Base-by-base conservation (phyloP, 2,797 vertebrate species). In the Holocentrus rufus region DNA sequence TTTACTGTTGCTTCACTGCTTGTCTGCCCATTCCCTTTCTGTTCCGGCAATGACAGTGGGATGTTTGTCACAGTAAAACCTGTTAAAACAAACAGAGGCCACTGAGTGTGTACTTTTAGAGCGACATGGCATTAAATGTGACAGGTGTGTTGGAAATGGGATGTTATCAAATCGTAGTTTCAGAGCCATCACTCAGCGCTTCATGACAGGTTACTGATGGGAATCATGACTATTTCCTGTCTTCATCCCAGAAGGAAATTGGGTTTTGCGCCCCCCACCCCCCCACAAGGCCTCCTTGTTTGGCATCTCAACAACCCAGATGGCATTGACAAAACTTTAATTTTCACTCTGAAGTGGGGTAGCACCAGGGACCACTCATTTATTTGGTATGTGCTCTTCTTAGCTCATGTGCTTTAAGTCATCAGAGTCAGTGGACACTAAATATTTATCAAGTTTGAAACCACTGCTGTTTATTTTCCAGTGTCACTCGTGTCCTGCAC, bases 151-250 rank as follows among this genome's bases (percentile, higher is more conserved):
- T 81, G 85, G 87, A 87, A 88, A 87, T 86, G 72, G 39, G 70
- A 64, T 65, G 42, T 85, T 91, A 92, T 92, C 90, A 69, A 69
- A 83, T 68, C 18, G 75, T 61, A 65, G 60, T 71, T 84, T 80
- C 49, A 49, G 82, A 82, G 84, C 79, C 77, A 86, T 88, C 77
- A 67, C 79, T 91, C 75, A 89, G 79, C 54, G 75, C 68, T 47
- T 85, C 82, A 80, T 90, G 91, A 91, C 92, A 91, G 80, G 72
- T 88, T 77, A 90, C 87, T 88, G 90, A 92, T 93, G 87, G 82
- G 87, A 91, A 89, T 88, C 86, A 73, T 81, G 86, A 83, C 79
- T 83, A 80, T 83, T 89, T 88, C 86, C 83, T 84, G 81, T 79
- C 79, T 74, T 50, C 17, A 66, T 44, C 82, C 79, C 63, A 54